A percentile compares a stretch with the other conserved stretches of the same genome.
phyloP scores from a whole-genome alignment of 2,888 invertebrate species.

The Platycnemis pennipes region DNA sequence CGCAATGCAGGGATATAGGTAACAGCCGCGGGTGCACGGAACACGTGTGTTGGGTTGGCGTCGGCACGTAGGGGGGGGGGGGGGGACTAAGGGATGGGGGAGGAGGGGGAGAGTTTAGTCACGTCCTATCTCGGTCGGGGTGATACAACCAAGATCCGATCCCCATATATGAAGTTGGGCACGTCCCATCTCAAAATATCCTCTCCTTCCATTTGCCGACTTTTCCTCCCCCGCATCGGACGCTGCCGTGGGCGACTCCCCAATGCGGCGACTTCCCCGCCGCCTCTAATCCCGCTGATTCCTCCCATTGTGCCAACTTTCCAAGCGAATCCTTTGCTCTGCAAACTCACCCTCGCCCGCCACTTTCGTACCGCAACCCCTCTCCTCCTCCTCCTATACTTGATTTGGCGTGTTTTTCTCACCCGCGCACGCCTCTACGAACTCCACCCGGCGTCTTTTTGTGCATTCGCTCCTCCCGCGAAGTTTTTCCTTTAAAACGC shows the following conservation, averaged over 20 bases:
- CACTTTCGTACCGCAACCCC: not conserved
- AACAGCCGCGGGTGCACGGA: not conserved
- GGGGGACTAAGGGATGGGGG: not conserved
- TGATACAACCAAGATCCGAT: not conserved
- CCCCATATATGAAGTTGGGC: not conserved
- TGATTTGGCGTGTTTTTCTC: not conserved
- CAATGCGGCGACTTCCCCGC: not conserved
- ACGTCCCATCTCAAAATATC: slow-evolving; percentile 3
- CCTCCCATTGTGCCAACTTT: slow-evolving; percentile 34
- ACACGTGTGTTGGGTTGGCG: not conserved
- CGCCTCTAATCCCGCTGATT: slow-evolving; percentile 5
- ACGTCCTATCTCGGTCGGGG: not conserved
- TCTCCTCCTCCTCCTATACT: not conserved
- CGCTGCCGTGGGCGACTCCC: no score
- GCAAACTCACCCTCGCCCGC: not conserved
- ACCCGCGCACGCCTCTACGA: not conserved
- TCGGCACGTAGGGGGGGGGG: not conserved
- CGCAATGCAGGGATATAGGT: not conserved
- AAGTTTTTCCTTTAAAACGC: not conserved
- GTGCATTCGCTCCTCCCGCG: not conserved
- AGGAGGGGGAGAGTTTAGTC: not conserved
- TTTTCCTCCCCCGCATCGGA: not conserved
- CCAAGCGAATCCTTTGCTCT: not conserved
- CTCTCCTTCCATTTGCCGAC: not conserved
- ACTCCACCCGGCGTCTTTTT: not conserved